Conservation (phyloP, 2,888 invertebrate species). For the Hypolimnas misippus region DNA sequence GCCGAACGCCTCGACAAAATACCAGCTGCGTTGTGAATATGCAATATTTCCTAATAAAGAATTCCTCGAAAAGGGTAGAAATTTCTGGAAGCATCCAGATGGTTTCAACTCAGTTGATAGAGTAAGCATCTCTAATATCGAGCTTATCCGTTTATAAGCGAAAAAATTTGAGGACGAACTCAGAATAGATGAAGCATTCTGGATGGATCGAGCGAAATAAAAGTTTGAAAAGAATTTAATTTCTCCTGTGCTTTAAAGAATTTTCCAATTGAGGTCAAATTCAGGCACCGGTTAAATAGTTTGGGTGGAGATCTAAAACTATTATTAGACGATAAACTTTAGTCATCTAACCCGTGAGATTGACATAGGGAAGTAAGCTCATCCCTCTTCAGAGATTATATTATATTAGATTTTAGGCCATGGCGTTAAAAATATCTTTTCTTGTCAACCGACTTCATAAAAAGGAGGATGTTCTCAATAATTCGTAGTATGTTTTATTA, state of each 20-base stretch:
- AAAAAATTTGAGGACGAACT: conserved; percentile 11
- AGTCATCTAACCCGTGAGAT: too few species aligned
- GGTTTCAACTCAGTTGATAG: conserved; percentile 26
- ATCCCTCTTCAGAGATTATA: too few species aligned
- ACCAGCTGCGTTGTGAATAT: conserved; percentile 64
- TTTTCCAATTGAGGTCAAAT: neutral
- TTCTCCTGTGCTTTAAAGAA: neutral
- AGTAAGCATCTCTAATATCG: conserved; percentile 23
- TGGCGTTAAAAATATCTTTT: too few species aligned
- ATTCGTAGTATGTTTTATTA: too few species aligned
- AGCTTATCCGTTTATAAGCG: conserved; percentile 14
- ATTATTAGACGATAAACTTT: too few species aligned
- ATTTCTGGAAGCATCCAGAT: conserved; percentile 48
- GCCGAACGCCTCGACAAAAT: conserved; percentile 47
- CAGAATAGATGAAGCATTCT: conserved; percentile 9
- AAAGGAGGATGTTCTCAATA: too few species aligned
- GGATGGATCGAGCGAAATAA: conserved; percentile 1
- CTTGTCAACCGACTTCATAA: too few species aligned
- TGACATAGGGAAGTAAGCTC: too few species aligned
- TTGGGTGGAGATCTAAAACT: too few species aligned
- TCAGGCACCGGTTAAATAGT: neutral
- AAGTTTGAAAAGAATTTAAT: neutral
- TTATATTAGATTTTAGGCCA: too few species aligned
- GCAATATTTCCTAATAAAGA: conserved; percentile 71
- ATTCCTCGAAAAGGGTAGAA: conserved; percentile 49